Evolutionary conservation across 1,140 invertebrate genomes (phyloP).

Genomic region (Cyclina sinensis): DNA sequence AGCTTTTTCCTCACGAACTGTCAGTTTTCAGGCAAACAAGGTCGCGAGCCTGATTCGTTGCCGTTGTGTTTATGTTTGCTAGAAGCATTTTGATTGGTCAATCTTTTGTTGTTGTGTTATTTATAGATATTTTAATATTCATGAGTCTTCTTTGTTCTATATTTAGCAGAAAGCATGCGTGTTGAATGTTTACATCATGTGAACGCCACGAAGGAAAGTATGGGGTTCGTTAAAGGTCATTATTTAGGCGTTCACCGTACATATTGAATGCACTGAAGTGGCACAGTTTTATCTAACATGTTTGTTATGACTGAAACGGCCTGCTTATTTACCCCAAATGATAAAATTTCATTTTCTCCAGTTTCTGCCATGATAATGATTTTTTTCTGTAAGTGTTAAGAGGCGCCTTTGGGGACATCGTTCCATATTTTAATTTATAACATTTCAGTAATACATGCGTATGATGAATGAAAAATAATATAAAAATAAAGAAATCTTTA

Average conservation of each 20-base stretch:
- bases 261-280: too few species aligned
- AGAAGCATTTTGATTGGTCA: constrained; percentile 49
- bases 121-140: constrained; percentile 61
- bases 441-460: too few species aligned
- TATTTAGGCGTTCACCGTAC: not conserved
- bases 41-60: constrained; percentile 50
- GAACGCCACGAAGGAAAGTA: not conserved
- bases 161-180: constrained; percentile 48
- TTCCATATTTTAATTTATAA: too few species aligned
- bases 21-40: constrained; percentile 54
- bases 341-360: too few species aligned
- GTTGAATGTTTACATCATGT: constrained; percentile 59
- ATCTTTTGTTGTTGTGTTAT: constrained; percentile 35
- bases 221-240: not conserved
- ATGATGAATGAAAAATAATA: too few species aligned
- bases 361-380: too few species aligned
- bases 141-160: constrained; percentile 45
- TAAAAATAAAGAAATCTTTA: too few species aligned
- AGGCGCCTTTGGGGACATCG: too few species aligned
- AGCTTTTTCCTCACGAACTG: constrained; percentile 12
- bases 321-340: too few species aligned
- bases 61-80: constrained; percentile 62
- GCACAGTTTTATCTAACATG: too few species aligned
- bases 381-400: too few species aligned
- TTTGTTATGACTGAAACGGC: too few species aligned